Percentiles rank a stretch among this genome's conserved stretches.
Conservation (phyloP, 2,888 invertebrate genomes). For the Archips xylosteana region DNA sequence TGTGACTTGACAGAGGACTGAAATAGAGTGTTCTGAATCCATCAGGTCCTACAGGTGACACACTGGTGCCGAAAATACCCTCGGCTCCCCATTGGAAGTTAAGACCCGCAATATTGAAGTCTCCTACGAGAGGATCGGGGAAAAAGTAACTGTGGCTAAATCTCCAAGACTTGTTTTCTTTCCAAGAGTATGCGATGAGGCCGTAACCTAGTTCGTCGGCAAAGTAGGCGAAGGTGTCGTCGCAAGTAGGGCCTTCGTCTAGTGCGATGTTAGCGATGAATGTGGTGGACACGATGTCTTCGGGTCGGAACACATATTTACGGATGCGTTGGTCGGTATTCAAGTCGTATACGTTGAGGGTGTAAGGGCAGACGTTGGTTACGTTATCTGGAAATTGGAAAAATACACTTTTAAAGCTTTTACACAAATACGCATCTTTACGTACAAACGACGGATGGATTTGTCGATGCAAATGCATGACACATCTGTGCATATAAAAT, state of each 20-base stretch:
- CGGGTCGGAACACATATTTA: slow-evolving; percentile 88
- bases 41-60: slow-evolving; percentile 88
- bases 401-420: neutral
- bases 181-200: slow-evolving; percentile 91
- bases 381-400: slow-evolving; percentile 70
- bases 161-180: slow-evolving; percentile 91
- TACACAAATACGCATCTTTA: neutral
- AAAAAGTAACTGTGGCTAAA: slow-evolving; percentile 92
- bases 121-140: slow-evolving; percentile 92
- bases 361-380: slow-evolving; percentile 92
- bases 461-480: neutral
- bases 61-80: slow-evolving; percentile 92
- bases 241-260: slow-evolving; percentile 90
- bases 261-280: slow-evolving; percentile 95
- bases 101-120: slow-evolving; percentile 91
- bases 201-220: slow-evolving; percentile 94
- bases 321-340: slow-evolving; percentile 89
- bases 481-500: neutral
- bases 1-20: slow-evolving; percentile 91
- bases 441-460: no score
- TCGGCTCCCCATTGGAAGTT: slow-evolving; percentile 95
- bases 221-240: slow-evolving; percentile 92
- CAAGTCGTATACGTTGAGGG: slow-evolving; percentile 91
- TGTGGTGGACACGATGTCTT: slow-evolving; percentile 91
- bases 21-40: slow-evolving; percentile 91